Evolutionary conservation across 2,113 vertebrate genomes (phyloP).

Genomic region (Okapia johnstoni): DNA sequence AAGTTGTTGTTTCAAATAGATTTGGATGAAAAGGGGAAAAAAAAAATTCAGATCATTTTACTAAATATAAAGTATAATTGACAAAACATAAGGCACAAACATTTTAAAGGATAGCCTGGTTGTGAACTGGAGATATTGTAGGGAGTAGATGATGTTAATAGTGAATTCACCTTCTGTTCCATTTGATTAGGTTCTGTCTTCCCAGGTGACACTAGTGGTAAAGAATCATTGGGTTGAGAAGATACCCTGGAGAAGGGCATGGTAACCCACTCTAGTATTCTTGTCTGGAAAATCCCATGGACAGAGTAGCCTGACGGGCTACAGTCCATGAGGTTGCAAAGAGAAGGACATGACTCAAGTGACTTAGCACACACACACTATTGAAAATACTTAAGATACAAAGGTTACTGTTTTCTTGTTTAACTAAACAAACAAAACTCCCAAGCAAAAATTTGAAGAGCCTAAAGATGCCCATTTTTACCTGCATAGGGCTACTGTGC

Average conservation of each 20-base stretch:
- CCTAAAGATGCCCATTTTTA: neutral
- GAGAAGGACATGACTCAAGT: neutral
- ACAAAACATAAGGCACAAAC: neutral
- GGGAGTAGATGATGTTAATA: neutral
- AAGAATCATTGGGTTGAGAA: neutral
- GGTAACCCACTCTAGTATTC: neutral
- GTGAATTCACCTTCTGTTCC: neutral
- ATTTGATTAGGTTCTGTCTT: neutral
- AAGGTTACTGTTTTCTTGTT: neutral
- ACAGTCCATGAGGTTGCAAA: neutral
- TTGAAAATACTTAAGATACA: neutral
- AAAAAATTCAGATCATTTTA: neutral
- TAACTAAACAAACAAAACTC: neutral
- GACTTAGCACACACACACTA: neutral
- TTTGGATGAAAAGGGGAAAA: neutral
- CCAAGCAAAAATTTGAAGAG: neutral
- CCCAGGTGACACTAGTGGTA: neutral
- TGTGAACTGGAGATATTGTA: neutral
- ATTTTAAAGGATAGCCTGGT: neutral
- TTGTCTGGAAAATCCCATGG: neutral
- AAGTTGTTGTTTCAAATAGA: neutral
- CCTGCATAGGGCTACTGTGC: rapidly evolving
- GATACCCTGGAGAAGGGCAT: neutral
- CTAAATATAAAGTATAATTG: neutral
- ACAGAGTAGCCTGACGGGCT: neutral